phyloP scores from a whole-genome alignment of 35 echinoderm and acorn worm species.

The Strongylocentrotus purpuratus region DNA sequence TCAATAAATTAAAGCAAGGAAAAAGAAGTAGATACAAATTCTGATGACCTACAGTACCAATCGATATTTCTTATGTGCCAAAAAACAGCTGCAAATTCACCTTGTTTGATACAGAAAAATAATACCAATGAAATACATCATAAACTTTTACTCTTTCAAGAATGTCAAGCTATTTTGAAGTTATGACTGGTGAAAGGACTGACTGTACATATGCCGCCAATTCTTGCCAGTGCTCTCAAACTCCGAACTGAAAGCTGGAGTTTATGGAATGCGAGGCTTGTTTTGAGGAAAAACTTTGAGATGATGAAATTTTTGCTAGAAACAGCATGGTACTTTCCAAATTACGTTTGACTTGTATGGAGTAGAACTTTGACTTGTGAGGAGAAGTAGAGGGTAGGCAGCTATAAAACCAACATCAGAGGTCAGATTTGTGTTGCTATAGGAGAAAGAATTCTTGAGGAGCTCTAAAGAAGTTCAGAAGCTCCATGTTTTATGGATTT shows the following conservation, averaged over 20 bases:
- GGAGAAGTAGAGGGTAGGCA: not conserved
- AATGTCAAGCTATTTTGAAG: not conserved
- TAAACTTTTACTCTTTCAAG: not conserved
- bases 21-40: no score
- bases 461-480: not conserved
- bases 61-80: no score
- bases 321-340: slow-evolving; percentile 7
- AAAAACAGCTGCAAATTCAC: not conserved
- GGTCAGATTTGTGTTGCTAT: slow-evolving; percentile 27
- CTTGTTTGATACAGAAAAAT: not conserved
- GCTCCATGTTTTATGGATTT: not conserved
- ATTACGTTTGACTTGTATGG: slow-evolving; percentile 26
- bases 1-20: no score
- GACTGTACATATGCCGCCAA: not conserved
- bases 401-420: slow-evolving; percentile 29
- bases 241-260: not conserved
- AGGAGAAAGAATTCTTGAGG: slow-evolving; percentile 2
- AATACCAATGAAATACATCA: not conserved
- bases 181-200: not conserved
- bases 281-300: slow-evolving; percentile 5
- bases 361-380: not conserved
- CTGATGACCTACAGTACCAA: no score
- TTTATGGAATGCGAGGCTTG: not conserved
- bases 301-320: slow-evolving; percentile 3
- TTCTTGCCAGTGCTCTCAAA: not conserved